Percentiles rank a stretch among this genome's conserved stretches.
phyloP scores from a whole-genome alignment of 2,113 vertebrate genomes.

The Myotis yumanensis region DNA sequence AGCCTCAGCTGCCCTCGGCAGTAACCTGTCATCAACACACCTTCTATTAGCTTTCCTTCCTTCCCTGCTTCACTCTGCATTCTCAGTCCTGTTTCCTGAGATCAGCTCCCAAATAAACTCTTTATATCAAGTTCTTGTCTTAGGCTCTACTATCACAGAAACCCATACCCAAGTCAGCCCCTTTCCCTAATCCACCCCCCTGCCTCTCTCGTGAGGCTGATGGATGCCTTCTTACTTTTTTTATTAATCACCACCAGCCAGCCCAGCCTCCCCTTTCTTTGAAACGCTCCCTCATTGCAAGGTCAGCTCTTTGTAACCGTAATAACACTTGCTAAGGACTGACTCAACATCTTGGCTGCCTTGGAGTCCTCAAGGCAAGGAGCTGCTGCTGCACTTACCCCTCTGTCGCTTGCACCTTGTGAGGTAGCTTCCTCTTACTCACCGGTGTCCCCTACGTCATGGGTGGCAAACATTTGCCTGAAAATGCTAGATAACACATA shows the following conservation, averaged over 20 bases:
- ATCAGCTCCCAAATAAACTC: not conserved
- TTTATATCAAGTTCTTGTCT: not conserved
- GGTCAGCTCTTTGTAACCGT: not conserved
- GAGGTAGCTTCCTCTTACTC: not conserved
- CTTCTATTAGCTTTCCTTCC: not conserved
- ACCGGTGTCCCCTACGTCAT: too few relatives aligned
- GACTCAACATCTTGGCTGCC: not conserved
- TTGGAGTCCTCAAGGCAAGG: not conserved
- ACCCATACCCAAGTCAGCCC: not conserved
- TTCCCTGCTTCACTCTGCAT: not conserved
- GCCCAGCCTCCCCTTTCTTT: not conserved
- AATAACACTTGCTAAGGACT: not conserved
- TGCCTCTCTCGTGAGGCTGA: not conserved
- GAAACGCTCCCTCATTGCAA: not conserved
- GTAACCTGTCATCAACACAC: not conserved
- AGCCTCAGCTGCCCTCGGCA: not conserved
- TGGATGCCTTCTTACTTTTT: not conserved
- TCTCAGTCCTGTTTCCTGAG: not conserved
- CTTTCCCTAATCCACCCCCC: not conserved
- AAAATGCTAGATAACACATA: not conserved
- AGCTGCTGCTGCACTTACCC: not conserved
- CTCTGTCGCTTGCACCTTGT: not conserved
- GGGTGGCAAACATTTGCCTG: not conserved
- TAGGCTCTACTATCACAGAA: not conserved
- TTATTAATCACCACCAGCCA: not conserved